Conservation (phyloP, 1,140 invertebrate species). For the Cotesia chilonis region DNA sequence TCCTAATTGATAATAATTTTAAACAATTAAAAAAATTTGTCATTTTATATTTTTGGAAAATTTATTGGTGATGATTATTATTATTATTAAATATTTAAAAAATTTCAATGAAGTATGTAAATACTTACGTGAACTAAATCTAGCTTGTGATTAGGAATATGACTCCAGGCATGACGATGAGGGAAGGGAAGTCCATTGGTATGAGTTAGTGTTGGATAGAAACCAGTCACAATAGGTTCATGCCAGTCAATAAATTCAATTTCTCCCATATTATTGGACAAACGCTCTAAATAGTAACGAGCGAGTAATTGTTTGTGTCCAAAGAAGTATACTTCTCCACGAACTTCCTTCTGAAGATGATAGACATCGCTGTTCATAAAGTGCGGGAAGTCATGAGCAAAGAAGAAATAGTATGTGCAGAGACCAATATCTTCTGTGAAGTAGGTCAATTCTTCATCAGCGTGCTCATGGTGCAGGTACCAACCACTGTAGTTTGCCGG, state of each 20-base stretch:
- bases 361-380: constrained; percentile 68
- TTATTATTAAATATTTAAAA: constrained; percentile 15
- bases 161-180: constrained; percentile 64
- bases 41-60: no score
- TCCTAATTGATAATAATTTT: constrained; percentile 54
- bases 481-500: constrained; percentile 66
- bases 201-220: constrained; percentile 71
- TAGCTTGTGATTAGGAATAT: constrained; percentile 55
- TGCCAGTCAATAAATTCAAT: constrained; percentile 68
- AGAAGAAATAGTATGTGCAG: constrained; percentile 74
- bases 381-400: constrained; percentile 70
- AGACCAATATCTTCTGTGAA: constrained; percentile 76
- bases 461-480: constrained; percentile 61
- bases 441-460: constrained; percentile 69
- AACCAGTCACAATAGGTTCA: constrained; percentile 68
- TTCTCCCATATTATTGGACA: constrained; percentile 71
- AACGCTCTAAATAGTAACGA: constrained; percentile 75
- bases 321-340: constrained; percentile 73
- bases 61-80: background rate
- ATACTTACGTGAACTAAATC: constrained; percentile 45
- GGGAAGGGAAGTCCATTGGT: constrained; percentile 74
- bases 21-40: no score
- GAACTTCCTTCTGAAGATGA: constrained; percentile 64
- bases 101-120: background rate
- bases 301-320: constrained; percentile 70